Base-by-base conservation (phyloP, 2,888 invertebrate species). In the Meandrusa payeni region DNA sequence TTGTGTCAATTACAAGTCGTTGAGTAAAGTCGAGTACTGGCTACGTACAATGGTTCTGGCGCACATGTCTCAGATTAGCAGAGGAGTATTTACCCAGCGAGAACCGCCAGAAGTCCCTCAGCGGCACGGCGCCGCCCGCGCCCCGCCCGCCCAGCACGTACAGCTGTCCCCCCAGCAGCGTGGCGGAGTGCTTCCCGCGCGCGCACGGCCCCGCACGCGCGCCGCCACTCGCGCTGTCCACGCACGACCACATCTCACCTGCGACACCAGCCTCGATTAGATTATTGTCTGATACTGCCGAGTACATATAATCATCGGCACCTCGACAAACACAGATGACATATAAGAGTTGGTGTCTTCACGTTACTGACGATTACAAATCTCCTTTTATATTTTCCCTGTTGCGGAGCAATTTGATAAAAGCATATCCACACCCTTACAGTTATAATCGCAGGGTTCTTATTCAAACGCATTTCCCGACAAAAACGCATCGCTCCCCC, bases 101-200 rank as follows among this genome's bases (percentile, higher is more conserved):
- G 65, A 94, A 94, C 59, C 92, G 91, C 96, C 96, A 97, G 67
- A 96, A 91, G 80, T 97, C 96, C 70, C 93, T 91, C 46, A 95
- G 90, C 2, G 95, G 95, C 55, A 94, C 87, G 61, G 93, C 92
- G 17, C 95, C 90, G 68, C 94, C 95, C 10, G 94, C 93, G 68
- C 95, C 95, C 32, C 95, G 88, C n/a, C 96, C 96, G 6, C 95
- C 96, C 54, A 94, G 89, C 53, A 96, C 89, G 75, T 95, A 96
- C 49, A 96, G 90, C 74, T 91, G 89, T n/a, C 93, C 93, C 29
- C 91, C 93, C 54, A 93, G 90, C 53, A 93, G 81, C 54, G 95
- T 94, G 48, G 94, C 93, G 36, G 95, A 94, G 83, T 95, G 95
- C 80, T 96, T 95, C 64, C 92, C 92, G 51, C 96, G 90, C 50